A percentile compares a stretch with the other conserved stretches of the same genome.
phyloP scores from a whole-genome alignment of 2,797 vertebrate species.

The Aselliscus stoliczkanus region DNA sequence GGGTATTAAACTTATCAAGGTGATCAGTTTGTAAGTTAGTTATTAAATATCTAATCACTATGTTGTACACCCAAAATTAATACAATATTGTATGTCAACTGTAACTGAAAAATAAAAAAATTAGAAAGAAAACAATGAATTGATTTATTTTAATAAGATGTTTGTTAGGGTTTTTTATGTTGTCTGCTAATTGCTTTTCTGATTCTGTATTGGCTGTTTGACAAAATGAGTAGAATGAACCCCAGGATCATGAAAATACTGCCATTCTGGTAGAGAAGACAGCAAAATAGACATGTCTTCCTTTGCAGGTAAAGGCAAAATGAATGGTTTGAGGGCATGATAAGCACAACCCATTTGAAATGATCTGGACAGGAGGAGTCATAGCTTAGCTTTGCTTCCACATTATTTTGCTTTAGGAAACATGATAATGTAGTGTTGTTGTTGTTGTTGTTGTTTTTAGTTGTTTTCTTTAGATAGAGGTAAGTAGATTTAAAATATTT shows the following conservation, averaged over 20 bases:
- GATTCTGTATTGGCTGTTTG: neutral
- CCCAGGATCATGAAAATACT: neutral
- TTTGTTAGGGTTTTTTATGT: neutral
- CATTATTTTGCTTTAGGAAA: neutral
- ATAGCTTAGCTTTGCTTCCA: neutral
- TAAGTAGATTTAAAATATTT: conserved; percentile 3
- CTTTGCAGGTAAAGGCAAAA: neutral
- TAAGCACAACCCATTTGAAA: neutral
- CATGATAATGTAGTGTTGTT: neutral
- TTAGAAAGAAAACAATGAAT: neutral
- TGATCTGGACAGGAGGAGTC: neutral
- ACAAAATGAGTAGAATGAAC: neutral
- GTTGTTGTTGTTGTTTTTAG: neutral
- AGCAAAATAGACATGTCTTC: neutral
- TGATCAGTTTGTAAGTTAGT: neutral
- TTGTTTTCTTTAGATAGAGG: conserved; percentile 8
- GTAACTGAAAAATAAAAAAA: neutral
- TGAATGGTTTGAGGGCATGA: neutral
- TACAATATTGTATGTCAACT: neutral
- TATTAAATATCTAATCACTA: neutral
- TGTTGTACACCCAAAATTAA: neutral
- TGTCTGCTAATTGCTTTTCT: conserved; percentile 19
- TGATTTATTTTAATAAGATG: conserved; percentile 39
- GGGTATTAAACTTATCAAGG: neutral
- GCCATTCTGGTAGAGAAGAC: neutral